These are phyloP conservation scores for Plusia festucae DNA, from an alignment of 2,888 invertebrate species.

Conservation along the genomic window DNA sequence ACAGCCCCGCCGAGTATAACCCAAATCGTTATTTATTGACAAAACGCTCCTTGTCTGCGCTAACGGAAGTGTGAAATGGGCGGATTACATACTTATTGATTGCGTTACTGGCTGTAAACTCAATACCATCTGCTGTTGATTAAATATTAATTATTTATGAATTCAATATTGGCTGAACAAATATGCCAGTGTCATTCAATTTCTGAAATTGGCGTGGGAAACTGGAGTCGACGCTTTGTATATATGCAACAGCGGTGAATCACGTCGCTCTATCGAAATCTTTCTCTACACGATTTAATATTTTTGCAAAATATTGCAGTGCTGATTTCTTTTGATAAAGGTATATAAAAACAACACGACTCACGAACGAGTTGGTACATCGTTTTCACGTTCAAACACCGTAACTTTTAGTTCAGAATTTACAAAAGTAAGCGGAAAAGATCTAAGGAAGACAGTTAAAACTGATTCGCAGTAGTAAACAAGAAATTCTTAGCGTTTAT, in stretches of 20 bases:
- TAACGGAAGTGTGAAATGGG: constrained; percentile 12
- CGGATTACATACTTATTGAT: constrained; percentile 30
- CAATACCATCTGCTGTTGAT: constrained; percentile 37
- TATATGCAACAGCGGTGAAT: constrained; percentile 8
- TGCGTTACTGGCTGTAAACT: constrained; percentile 19
- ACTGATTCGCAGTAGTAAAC: constrained; percentile 11
- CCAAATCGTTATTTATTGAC: constrained; percentile 57
- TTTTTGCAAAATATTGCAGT: not conserved
- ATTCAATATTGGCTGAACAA: constrained; percentile 40
- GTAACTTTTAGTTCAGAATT: not conserved
- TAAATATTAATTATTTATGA: constrained; percentile 49
- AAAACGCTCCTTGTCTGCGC: constrained; percentile 24
- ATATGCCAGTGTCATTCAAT: constrained; percentile 29
- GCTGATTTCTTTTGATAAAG: not conserved
- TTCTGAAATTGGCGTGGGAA: constrained; percentile 33
- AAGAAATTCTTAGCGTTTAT: constrained; percentile 1
- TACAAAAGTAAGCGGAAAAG: not conserved
- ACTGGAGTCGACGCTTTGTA: constrained; percentile 13
- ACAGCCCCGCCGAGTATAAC: constrained; percentile 31
- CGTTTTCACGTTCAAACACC: not conserved
- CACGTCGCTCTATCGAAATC: constrained; percentile 10
- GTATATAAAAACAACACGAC: not conserved
- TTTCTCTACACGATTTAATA: not conserved
- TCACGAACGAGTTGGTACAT: not conserved
- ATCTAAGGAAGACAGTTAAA: constrained; percentile 7